These are phyloP conservation scores for Andinoacara biseriatus DNA, from an alignment of 2,113 vertebrate species.

Conservation along the genomic window DNA sequence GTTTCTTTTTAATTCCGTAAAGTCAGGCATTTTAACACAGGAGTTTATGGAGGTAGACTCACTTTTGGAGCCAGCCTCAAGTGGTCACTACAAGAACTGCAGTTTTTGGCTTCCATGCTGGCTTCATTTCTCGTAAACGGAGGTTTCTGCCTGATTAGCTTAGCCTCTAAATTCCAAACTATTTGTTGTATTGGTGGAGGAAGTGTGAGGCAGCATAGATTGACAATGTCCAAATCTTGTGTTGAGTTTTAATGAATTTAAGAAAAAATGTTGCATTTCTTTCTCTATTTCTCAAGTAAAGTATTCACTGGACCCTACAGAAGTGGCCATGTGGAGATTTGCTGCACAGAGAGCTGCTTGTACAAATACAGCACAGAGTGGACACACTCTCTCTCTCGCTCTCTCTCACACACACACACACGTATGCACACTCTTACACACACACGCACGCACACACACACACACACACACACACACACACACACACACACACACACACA, in stretches of 20 bases:
- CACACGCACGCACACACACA: constrained; percentile 1
- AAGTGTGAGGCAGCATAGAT: neutral
- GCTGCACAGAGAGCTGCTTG: constrained; percentile 16
- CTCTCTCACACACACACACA: neutral
- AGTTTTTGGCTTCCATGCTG: neutral
- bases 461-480: constrained; percentile 7
- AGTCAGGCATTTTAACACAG: neutral
- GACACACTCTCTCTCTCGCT: neutral
- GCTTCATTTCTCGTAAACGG: neutral
- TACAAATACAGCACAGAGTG: constrained; percentile 10
- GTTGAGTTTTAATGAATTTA: neutral
- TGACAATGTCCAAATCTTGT: neutral
- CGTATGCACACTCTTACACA: too few relatives aligned
- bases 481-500: constrained; percentile 8
- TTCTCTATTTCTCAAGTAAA: neutral
- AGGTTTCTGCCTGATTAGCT: neutral
- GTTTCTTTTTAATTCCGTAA: too few relatives aligned
- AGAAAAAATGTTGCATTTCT: neutral
- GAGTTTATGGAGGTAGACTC: neutral
- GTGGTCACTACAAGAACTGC: neutral
- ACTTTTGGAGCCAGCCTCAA: neutral
- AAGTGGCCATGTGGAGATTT: neutral
- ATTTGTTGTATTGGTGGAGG: neutral
- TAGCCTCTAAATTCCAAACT: neutral
- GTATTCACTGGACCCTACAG: neutral